A percentile compares a stretch with the other conserved stretches of the same genome.
Conservation (phyloP, 1,140 invertebrate genomes). For the Bombus affinis region DNA sequence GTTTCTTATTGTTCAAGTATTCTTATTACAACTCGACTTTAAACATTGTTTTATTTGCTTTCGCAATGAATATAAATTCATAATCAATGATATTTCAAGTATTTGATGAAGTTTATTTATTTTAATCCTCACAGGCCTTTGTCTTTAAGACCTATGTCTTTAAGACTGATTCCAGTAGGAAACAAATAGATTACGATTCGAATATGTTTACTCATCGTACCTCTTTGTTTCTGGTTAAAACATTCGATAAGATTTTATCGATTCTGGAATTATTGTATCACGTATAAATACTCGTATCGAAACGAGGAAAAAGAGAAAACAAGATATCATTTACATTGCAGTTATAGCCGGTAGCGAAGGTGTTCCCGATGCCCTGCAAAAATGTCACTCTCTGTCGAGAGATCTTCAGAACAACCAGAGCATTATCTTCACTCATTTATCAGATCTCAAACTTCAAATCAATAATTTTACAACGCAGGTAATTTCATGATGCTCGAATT, state of each 20-base stretch:
- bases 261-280: neutral
- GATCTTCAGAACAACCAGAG: constrained; percentile 86
- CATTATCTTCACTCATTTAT: constrained; percentile 82
- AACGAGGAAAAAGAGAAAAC: neutral
- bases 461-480: constrained; percentile 83
- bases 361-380: constrained; percentile 85
- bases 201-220: neutral
- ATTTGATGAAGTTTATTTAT: neutral
- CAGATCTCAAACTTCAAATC: constrained; percentile 79
- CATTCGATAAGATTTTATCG: neutral
- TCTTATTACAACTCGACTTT: neutral
- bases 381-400: constrained; percentile 85
- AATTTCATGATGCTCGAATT: constrained; percentile 25
- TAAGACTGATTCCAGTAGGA: neutral
- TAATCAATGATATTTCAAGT: neutral
- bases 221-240: neutral
- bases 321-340: constrained; percentile 74
- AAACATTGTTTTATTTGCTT: neutral
- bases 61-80: no score
- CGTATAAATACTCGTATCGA: neutral
- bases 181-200: neutral
- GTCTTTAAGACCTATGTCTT: neutral
- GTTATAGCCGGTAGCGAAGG: constrained; percentile 86
- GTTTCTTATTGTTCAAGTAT: no score
- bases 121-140: neutral